phyloP scores from a whole-genome alignment of 2,113 vertebrate genomes.

The Saguinus imperator region DNA sequence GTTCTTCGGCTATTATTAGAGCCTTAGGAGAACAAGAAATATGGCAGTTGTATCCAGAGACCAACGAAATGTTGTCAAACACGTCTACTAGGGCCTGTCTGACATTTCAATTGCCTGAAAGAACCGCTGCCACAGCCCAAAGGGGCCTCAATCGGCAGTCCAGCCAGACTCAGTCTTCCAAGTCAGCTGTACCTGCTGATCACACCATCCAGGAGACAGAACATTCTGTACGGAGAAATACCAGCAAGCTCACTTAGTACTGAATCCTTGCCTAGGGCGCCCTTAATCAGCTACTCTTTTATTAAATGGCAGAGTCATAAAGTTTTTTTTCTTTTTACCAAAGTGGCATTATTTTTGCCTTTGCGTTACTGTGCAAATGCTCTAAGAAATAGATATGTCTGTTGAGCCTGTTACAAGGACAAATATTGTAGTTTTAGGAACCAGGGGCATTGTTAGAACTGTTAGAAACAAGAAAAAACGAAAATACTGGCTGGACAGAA shows the following conservation, averaged over 20 bases:
- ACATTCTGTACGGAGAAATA: background rate
- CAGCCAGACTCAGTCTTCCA: background rate
- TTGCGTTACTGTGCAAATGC: background rate
- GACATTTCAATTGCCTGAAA: background rate
- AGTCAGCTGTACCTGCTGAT: background rate
- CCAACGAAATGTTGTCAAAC: background rate
- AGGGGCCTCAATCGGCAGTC: accelerated
- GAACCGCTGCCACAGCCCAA: background rate
- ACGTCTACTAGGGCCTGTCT: background rate
- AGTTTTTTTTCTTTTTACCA: background rate
- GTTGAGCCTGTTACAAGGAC: background rate
- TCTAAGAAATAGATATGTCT: background rate
- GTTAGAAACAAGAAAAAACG: background rate
- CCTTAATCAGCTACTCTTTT: background rate
- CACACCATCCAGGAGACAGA: background rate
- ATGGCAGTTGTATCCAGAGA: background rate
- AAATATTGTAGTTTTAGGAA: background rate
- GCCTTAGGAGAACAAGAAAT: background rate
- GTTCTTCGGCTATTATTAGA: background rate
- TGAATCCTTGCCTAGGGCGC: background rate
- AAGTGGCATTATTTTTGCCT: background rate
- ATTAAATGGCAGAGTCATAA: background rate
- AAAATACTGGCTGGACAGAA: background rate
- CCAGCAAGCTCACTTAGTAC: background rate
- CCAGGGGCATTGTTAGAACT: background rate